These are phyloP conservation scores for Taxidea taxus DNA, from an alignment of 2,113 vertebrate species.

Conservation along the genomic window DNA sequence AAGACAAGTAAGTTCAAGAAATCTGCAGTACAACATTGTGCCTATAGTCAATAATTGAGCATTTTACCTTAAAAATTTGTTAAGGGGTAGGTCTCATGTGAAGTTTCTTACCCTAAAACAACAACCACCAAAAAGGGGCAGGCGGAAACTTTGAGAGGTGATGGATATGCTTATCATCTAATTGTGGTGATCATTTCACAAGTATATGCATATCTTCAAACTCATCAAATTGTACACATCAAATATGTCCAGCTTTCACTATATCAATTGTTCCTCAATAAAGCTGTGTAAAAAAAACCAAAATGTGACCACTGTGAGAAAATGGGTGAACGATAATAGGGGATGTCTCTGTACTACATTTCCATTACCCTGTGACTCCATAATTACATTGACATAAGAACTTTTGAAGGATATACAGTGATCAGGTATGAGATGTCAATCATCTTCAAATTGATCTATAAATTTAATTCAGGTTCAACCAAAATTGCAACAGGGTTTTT, in stretches of 20 bases:
- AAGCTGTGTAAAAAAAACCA: neutral
- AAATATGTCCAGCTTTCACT: neutral
- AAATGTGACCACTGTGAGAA: neutral
- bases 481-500: constrained; percentile 8
- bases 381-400: constrained; percentile 15
- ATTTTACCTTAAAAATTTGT: neutral
- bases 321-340: neutral
- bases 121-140: neutral
- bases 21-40: neutral
- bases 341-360: neutral
- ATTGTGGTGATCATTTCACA: neutral
- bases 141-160: neutral
- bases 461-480: neutral
- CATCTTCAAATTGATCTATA: constrained; percentile 25
- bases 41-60: neutral
- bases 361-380: neutral
- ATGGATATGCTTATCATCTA: neutral
- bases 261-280: neutral
- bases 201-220: neutral
- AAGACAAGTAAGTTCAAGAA: neutral
- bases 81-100: neutral
- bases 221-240: neutral
- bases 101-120: neutral
- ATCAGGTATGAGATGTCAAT: neutral
- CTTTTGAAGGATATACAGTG: neutral